Conservation (phyloP, 2,113 vertebrate species). For the Alaudala cheleensis region DNA sequence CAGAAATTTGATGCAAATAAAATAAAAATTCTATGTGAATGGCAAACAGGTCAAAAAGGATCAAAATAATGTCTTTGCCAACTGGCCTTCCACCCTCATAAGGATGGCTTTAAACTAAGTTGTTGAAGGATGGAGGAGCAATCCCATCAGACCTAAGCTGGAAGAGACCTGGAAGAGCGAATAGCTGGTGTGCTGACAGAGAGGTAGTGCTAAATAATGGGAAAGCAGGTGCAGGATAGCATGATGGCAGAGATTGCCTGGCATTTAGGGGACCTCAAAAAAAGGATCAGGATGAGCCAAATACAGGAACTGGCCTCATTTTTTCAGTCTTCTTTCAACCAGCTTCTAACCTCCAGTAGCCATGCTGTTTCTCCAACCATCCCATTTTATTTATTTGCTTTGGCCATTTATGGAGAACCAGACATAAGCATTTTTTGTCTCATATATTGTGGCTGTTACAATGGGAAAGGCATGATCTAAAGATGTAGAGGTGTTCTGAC, state of each 20-base stretch:
- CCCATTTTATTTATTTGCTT: background rate
- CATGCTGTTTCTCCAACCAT: background rate
- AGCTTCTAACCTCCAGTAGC: background rate
- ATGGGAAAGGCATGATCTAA: background rate
- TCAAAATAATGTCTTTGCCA: background rate
- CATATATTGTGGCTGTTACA: background rate
- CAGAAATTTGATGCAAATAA: background rate
- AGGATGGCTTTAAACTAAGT: background rate
- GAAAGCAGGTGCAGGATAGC: background rate
- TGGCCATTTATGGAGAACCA: background rate
- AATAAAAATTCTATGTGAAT: background rate
- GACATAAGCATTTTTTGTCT: background rate
- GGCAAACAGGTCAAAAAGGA: background rate
- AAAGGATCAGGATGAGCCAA: background rate
- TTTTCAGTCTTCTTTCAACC: background rate
- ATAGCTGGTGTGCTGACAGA: background rate
- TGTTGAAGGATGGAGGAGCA: background rate
- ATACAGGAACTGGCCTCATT: background rate
- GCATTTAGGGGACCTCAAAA: background rate
- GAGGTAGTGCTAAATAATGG: background rate
- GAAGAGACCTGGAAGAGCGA: background rate
- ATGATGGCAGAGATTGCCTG: background rate
- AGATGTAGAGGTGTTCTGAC: background rate
- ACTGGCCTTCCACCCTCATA: background rate
- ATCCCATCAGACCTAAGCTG: background rate